Conservation (phyloP, 2,113 vertebrate genomes). For the Prunella fulvescens region DNA sequence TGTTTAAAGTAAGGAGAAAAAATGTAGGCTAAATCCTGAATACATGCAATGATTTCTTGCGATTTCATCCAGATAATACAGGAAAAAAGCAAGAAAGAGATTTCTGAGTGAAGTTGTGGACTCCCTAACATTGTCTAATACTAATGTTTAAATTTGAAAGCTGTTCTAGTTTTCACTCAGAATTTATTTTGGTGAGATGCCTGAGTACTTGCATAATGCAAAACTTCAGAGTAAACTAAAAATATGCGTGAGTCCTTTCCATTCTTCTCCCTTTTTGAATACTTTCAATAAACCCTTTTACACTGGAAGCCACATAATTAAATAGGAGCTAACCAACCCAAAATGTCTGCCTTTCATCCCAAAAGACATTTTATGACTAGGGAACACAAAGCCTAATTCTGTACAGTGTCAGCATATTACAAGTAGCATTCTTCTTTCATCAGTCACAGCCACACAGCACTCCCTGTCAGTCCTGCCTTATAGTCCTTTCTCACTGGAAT, state of each 20-base stretch:
- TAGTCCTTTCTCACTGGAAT: constrained; percentile 24
- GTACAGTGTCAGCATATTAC: constrained; percentile 27
- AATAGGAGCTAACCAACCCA: constrained; percentile 30
- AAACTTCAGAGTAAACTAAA: neutral
- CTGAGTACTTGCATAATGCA: neutral
- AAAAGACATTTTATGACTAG: constrained; percentile 24
- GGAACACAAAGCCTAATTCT: constrained; percentile 51
- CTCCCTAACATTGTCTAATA: neutral
- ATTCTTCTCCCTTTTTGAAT: neutral
- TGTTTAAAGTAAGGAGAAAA: neutral
- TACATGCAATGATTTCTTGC: neutral
- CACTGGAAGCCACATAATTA: constrained; percentile 15
- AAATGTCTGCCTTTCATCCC: constrained; percentile 47
- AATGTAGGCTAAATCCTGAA: neutral
- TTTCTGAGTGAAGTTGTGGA: neutral
- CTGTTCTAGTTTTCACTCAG: neutral
- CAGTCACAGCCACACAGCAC: neutral
- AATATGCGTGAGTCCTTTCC: neutral
- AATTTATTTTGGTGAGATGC: neutral
- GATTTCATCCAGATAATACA: neutral
- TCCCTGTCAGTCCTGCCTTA: neutral
- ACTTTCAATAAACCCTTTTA: constrained; percentile 36
- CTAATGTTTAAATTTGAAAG: neutral
- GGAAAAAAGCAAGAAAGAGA: neutral
- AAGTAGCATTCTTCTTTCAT: constrained; percentile 45